Percentiles rank a stretch among this genome's conserved stretches.
phyloP scores from a whole-genome alignment of 2,113 vertebrate genomes.

The Gadus macrocephalus region DNA sequence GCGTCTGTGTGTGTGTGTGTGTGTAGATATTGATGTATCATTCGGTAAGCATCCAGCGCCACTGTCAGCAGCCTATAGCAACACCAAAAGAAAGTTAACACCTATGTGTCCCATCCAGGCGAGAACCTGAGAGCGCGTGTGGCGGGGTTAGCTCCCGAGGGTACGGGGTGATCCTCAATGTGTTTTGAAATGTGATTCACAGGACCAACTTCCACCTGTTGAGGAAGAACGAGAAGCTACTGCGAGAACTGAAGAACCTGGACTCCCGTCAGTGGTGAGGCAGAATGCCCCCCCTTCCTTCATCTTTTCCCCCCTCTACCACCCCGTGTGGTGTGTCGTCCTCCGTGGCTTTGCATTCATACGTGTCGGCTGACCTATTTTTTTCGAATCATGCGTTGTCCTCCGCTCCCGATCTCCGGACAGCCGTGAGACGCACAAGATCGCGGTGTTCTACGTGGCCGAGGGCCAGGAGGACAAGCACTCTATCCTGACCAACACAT shows the following conservation, averaged over 20 bases:
- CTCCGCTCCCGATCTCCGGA: not conserved
- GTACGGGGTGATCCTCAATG: not conserved
- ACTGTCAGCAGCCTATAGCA: too few relatives aligned
- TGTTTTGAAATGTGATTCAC: constrained; percentile 21
- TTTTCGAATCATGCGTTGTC: not conserved
- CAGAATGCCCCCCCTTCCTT: not conserved
- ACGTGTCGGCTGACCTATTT: too few relatives aligned
- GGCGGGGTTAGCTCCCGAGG: not conserved
- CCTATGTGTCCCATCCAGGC: not conserved
- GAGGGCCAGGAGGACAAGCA: constrained; percentile 99
- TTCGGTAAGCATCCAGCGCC: too few relatives aligned
- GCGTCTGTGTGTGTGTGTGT: too few relatives aligned
- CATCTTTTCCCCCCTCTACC: too few relatives aligned
- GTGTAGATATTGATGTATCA: too few relatives aligned
- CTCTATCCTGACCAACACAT: constrained; percentile 95
- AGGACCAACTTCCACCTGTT: constrained; percentile 97
- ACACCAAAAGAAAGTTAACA: too few relatives aligned
- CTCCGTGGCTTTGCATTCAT: too few relatives aligned
- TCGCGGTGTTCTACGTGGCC: constrained; percentile 97
- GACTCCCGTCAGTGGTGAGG: constrained; percentile 95
- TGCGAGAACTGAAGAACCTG: constrained; percentile 95
- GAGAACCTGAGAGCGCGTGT: not conserved
- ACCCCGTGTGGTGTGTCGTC: too few relatives aligned
- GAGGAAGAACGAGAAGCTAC: constrained; percentile 97
- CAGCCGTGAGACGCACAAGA: constrained; percentile 98